phyloP scores from a whole-genome alignment of 2,113 vertebrate species.

The Carassius auratus region DNA sequence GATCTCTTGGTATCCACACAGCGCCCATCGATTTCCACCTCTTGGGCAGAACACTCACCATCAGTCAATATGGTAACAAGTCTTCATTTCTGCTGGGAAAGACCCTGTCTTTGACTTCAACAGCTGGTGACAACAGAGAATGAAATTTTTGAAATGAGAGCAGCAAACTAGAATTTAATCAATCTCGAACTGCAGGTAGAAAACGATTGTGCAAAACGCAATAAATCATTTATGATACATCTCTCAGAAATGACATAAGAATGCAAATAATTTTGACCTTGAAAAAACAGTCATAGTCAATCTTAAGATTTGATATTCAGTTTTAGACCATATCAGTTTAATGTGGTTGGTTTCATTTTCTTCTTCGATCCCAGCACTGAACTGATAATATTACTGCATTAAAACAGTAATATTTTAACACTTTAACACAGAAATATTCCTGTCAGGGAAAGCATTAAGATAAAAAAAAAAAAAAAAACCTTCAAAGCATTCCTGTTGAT shows the following conservation, averaged over 20 bases:
- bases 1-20: constrained; percentile 63
- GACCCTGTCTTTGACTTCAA: constrained; percentile 54
- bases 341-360: neutral
- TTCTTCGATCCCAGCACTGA: constrained; percentile 2
- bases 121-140: constrained; percentile 40
- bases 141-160: neutral
- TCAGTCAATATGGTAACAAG: constrained; percentile 80
- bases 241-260: neutral
- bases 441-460: constrained; percentile 28
- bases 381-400: neutral
- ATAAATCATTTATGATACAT: neutral
- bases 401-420: constrained; percentile 13
- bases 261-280: neutral
- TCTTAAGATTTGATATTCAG: neutral
- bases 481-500: constrained; percentile 20
- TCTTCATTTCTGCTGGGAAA: constrained; percentile 77
- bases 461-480: constrained; percentile 10
- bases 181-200: neutral
- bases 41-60: constrained; percentile 67
- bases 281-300: neutral
- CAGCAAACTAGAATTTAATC: neutral
- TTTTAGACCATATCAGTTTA: neutral
- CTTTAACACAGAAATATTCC: neutral
- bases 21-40: constrained; percentile 73
- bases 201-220: neutral